These are phyloP conservation scores for Zoanthus sansibaricus DNA, from an alignment of 92 coral and sea anemone genomes.

Conservation along the genomic window DNA sequence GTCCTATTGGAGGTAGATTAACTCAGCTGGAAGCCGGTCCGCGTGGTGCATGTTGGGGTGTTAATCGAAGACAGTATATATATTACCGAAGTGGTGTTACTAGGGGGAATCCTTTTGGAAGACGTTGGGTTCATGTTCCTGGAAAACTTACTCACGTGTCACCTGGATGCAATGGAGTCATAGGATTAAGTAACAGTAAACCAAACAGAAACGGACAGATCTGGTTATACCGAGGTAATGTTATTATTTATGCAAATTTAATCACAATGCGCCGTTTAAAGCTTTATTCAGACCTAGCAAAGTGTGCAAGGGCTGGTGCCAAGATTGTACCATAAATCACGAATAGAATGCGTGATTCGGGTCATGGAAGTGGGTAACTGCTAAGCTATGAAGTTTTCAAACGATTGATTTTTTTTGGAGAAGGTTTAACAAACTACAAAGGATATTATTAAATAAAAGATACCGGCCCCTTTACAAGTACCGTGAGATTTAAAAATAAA, in stretches of 20 bases:
- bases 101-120: slow-evolving; percentile 36
- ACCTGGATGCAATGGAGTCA: slow-evolving; percentile 39
- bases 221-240: slow-evolving; percentile 19
- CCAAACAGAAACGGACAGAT: slow-evolving; percentile 24
- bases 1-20: slow-evolving; percentile 31
- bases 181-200: slow-evolving; percentile 12
- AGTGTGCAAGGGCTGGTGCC: no score
- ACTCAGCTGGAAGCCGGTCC: slow-evolving; percentile 44
- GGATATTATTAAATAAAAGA: no score
- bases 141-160: slow-evolving; percentile 38
- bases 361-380: no score
- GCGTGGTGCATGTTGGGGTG: slow-evolving; percentile 37
- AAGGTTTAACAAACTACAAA: no score
- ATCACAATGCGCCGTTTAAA: neutral
- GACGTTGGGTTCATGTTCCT: slow-evolving; percentile 31
- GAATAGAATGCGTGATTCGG: no score
- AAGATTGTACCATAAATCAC: no score
- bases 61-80: neutral
- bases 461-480: no score
- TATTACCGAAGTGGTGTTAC: slow-evolving; percentile 42
- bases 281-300: no score
- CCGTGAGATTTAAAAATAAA: no score
- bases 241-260: neutral
- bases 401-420: no score
- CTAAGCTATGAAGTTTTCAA: no score